Evolutionary conservation across 2,888 invertebrate species (phyloP).

Genomic region (Taenaris catops): DNA sequence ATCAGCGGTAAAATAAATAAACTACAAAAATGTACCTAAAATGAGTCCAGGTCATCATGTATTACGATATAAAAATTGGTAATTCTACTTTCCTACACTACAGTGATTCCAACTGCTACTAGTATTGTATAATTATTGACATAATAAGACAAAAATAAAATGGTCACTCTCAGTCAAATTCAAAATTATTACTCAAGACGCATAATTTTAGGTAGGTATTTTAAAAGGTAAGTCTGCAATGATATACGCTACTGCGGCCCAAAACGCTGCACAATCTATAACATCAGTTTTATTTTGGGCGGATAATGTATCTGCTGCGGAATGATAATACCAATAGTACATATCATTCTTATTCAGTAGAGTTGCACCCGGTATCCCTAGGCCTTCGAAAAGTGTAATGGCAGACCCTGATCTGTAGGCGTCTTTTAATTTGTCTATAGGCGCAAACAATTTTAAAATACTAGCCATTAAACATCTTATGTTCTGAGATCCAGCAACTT

Average conservation of each 20-base stretch:
- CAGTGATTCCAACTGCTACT: too few relatives aligned
- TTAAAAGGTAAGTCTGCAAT: slow-evolving; percentile 84
- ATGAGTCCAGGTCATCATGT: too few relatives aligned
- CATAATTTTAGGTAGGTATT: neutral
- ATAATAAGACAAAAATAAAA: too few relatives aligned
- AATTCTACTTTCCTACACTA: too few relatives aligned
- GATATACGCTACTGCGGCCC: slow-evolving; percentile 87
- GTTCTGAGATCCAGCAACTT: slow-evolving; percentile 80
- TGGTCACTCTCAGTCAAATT: too few relatives aligned
- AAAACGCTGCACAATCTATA: slow-evolving; percentile 87
- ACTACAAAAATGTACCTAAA: too few relatives aligned
- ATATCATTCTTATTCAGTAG: slow-evolving; percentile 83
- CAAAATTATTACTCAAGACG: too few relatives aligned
- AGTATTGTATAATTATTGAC: too few relatives aligned
- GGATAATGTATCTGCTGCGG: slow-evolving; percentile 88
- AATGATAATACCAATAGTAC: slow-evolving; percentile 88
- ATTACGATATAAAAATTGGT: too few relatives aligned
- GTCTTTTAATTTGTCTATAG: slow-evolving; percentile 70
- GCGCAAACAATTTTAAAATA: slow-evolving; percentile 79
- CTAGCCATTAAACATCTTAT: slow-evolving; percentile 84
- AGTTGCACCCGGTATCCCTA: slow-evolving; percentile 86
- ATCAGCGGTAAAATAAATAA: too few relatives aligned
- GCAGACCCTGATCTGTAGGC: slow-evolving; percentile 84
- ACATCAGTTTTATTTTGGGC: slow-evolving; percentile 84
- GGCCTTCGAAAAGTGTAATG: slow-evolving; percentile 80